Evolutionary conservation across 2,888 invertebrate genomes (phyloP), one percentile per base, ranked within the genome.

Genomic region (Tiliacea citrago): DNA sequence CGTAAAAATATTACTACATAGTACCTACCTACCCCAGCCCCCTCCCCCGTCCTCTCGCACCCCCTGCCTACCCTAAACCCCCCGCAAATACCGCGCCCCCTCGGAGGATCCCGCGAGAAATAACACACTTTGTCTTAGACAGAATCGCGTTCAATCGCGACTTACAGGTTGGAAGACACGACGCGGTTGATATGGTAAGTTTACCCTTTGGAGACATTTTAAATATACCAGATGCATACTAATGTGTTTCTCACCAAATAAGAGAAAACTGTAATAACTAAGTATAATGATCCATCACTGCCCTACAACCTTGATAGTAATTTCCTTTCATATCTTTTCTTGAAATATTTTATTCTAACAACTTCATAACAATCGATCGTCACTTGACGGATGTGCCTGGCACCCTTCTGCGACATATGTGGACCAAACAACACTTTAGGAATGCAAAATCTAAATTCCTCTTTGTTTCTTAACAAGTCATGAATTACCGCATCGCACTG

Each of bases 51-150:
- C 29, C 51, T 79, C 79, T 77, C 68, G 53, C 42, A 21, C 13
- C 16, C 39, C 49, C 42, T 57, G 35, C 6, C 55, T 7, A 35
- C 66, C 10, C 75, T 63, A 72, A 85, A 57, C 77, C 68, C 80
- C 77, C 61, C 68, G 77, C 63, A 55, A 66, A 63, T 18, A 61
- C 71, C 53, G 35, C 62, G 53, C 45, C 72, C 69, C 79, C 81
- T n/a, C 58, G 81, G 66, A 86, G 86, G 91, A 89, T 93, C 93
- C 93, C 95, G 94, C 94, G 95, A 94, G 94, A 94, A 94, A 95
- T 94, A 94, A 95, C 95, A 95, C 94, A 94, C 94, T 95, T 95
- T 96, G 95, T 95, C 95, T 95, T 93, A 93, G 90, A 91, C 90
- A 89, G 92, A 92, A 94, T 94, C 93, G 93, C 92, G 92, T 92